Base-by-base conservation (phyloP, 2,113 vertebrate genomes). In the Psophia crepitans region DNA sequence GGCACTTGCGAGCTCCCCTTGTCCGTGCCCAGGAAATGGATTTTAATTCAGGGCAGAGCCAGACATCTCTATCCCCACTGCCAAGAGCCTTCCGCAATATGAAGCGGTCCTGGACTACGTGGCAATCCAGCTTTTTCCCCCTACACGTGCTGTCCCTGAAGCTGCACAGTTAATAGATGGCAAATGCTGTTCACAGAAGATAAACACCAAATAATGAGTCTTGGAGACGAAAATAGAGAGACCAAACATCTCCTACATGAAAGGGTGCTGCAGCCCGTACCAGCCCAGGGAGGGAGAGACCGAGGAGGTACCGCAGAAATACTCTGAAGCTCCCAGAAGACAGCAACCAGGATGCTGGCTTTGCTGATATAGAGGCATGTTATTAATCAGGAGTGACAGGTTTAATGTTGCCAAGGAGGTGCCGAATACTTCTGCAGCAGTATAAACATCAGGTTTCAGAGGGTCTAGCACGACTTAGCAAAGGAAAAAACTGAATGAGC, bases 121-220 rank as follows among this genome's bases (percentile, higher is more conserved):
- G 65, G 78, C 51, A 73, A 91, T 39, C 48, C 79, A 65, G 73
- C 43, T 86, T 35, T 85, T 61, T 18, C 46, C 43, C 76, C 44
- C 61, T 69, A 5, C 57, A 76, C 73, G 60, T 0, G 0, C 43
- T 63, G 78, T 12, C 75, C 70, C 95, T 75, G 51, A 82, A 84
- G 64, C 79, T 87, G 79, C 89, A 79, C 78, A 20, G 65, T 84
- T 61, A 91, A 95, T 32, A 64, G 66, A 46, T 28, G 44, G 78
- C 19, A 92, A 96, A 90, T 24, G 37, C 82, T 95, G 89, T 14
- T 96, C 60, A 51, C 63, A n/a, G 87, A 84, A 87, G 82, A 92
- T 94, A 82, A 97, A 93, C 60, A 66, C 61, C 32, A 6, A 95
- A 84, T 92, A 90, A 82, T 37, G 56, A 88, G 65, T 49, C 66